Evolutionary conservation across 1,140 invertebrate species (phyloP).

Genomic region (Zaprionus vittiger): DNA sequence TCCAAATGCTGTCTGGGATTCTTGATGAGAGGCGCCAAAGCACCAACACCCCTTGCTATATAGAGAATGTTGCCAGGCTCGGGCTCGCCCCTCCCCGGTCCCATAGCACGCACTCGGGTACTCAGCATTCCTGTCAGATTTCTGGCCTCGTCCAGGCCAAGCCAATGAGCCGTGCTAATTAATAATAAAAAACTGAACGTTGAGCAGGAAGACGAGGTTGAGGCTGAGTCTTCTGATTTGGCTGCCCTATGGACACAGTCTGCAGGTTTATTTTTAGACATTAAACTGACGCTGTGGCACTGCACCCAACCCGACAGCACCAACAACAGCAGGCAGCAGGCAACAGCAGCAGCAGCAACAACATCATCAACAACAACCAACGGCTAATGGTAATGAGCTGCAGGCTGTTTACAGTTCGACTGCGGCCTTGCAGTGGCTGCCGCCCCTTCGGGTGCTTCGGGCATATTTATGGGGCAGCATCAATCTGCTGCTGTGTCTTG

Average conservation of each 20-base stretch:
- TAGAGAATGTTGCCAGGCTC: background rate
- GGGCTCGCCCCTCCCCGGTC: background rate
- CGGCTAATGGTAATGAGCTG: slow-evolving; percentile 78
- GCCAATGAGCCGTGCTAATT: slow-evolving; percentile 67
- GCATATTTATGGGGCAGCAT: slow-evolving; percentile 72
- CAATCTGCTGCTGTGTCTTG: slow-evolving; percentile 63
- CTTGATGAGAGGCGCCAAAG: slow-evolving; percentile 82
- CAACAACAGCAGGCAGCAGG: slow-evolving; percentile 12
- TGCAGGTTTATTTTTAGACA: slow-evolving; percentile 74
- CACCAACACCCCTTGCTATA: slow-evolving; percentile 70
- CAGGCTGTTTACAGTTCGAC: slow-evolving; percentile 77
- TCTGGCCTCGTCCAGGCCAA: slow-evolving; percentile 9
- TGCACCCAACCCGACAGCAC: slow-evolving; percentile 17
- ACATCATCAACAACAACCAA: slow-evolving; percentile 21
- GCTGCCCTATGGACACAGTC: slow-evolving; percentile 28
- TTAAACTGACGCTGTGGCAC: slow-evolving; percentile 66
- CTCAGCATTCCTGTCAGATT: slow-evolving; percentile 70
- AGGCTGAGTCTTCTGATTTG: slow-evolving; percentile 41
- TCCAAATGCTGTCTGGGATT: slow-evolving; percentile 65
- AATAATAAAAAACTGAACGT: slow-evolving; percentile 72
- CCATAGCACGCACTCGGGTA: slow-evolving; percentile 36
- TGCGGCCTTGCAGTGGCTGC: slow-evolving; percentile 61
- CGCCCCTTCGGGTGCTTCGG: slow-evolving; percentile 31
- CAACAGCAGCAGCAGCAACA: slow-evolving; percentile 1
- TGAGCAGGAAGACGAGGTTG: slow-evolving; percentile 59